Conservation (phyloP, 2,888 invertebrate genomes). For the Hypomecis atomaria region DNA sequence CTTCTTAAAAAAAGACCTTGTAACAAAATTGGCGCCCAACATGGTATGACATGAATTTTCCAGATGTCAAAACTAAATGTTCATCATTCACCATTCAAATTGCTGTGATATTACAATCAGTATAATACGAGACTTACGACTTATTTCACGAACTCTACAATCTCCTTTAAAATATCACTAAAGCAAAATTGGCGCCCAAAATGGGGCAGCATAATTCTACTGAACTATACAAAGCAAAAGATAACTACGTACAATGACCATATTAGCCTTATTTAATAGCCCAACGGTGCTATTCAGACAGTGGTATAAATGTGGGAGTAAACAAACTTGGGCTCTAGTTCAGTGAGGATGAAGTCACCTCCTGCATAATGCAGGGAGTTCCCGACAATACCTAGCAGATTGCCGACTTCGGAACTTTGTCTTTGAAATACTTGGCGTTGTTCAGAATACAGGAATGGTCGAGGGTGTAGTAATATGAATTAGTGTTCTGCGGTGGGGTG, state of each 20-base stretch:
- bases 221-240: neutral
- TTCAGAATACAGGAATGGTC: conserved; percentile 10
- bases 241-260: neutral
- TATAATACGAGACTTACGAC: no score
- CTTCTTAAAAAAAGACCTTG: no score
- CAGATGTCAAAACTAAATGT: no score
- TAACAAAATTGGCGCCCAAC: conserved; percentile 30
- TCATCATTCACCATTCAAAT: no score
- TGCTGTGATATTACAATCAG: no score
- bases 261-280: conserved; percentile 7
- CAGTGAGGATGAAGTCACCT: conserved; percentile 30
- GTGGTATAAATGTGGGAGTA: conserved; percentile 16
- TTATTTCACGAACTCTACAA: no score
- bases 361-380: conserved; percentile 42
- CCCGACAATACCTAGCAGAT: conserved; percentile 42
- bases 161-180: no score
- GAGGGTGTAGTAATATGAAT: conserved; percentile 12
- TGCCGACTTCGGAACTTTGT: conserved; percentile 38
- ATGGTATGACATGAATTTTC: no score
- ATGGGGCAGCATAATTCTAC: conserved; percentile 3
- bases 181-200: conserved; percentile 23
- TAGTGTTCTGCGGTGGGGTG: neutral
- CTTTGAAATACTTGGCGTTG: conserved; percentile 22
- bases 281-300: conserved; percentile 25
- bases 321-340: conserved; percentile 31